These are phyloP conservation scores for Microctenopoma lineatum DNA, from an alignment of 2,797 vertebrate genomes.

Conservation along the genomic window DNA sequence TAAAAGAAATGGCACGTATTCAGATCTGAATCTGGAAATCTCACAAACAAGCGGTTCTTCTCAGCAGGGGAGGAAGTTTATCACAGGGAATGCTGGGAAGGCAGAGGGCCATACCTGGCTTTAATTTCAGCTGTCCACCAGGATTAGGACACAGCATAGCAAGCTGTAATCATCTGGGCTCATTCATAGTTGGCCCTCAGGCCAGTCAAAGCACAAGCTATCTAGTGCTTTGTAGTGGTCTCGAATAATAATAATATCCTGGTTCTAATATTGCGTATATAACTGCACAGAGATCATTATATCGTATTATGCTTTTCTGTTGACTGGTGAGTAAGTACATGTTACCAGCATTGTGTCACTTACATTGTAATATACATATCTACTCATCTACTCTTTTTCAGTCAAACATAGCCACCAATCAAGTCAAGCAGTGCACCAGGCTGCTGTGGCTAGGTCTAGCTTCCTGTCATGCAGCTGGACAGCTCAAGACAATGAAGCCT, in stretches of 20 bases:
- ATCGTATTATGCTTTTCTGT: not conserved
- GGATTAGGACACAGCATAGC: constrained; percentile 77
- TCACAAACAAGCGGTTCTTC: constrained; percentile 57
- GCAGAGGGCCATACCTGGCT: constrained; percentile 75
- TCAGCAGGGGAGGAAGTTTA: constrained; percentile 64
- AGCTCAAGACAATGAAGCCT: constrained; percentile 24
- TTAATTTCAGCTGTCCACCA: constrained; percentile 79
- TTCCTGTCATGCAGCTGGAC: constrained; percentile 18
- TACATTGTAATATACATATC: not conserved
- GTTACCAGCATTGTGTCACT: not conserved
- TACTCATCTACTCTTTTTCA: not conserved
- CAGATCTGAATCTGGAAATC: constrained; percentile 28
- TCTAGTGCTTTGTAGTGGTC: constrained; percentile 66
- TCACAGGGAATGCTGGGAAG: constrained; percentile 68
- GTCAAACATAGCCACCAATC: not conserved
- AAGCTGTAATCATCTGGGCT: constrained; percentile 74
- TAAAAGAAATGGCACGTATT: constrained; percentile 20
- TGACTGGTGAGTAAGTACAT: not conserved
- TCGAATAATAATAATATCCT: constrained; percentile 55
- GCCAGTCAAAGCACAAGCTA: constrained; percentile 42
- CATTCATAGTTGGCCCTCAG: constrained; percentile 50
- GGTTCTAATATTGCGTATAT: constrained; percentile 23
- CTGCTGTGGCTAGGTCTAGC: not conserved
- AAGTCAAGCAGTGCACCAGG: too few relatives aligned
- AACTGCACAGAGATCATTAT: constrained; percentile 1